These are phyloP conservation scores for Mastomys coucha DNA, from an alignment of 2,113 vertebrate species.

Conservation along the genomic window DNA sequence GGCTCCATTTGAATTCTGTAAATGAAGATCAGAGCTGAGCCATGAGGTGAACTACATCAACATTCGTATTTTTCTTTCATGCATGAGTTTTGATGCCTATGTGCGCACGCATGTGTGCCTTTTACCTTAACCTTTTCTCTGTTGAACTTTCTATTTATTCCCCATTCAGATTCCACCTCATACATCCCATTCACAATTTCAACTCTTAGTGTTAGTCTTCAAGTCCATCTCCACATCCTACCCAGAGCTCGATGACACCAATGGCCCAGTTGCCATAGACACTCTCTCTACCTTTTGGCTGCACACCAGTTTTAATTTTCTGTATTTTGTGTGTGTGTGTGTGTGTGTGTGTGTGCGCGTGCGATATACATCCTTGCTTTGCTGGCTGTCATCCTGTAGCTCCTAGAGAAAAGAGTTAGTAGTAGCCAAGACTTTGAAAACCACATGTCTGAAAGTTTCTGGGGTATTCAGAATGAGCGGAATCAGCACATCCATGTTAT, in stretches of 20 bases:
- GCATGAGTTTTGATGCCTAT: neutral
- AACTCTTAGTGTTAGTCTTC: neutral
- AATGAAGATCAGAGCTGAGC: neutral
- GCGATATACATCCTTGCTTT: constrained; percentile 40
- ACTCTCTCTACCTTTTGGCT: neutral
- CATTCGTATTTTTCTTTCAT: neutral
- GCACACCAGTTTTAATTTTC: neutral
- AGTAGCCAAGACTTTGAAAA: neutral
- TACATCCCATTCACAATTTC: neutral
- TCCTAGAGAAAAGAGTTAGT: constrained; percentile 19
- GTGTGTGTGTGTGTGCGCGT: no score
- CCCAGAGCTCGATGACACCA: neutral
- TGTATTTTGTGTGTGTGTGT: neutral
- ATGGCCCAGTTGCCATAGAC: neutral
- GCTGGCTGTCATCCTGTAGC: neutral
- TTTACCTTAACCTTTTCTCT: neutral
- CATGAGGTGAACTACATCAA: neutral
- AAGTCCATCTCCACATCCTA: neutral
- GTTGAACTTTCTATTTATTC: neutral
- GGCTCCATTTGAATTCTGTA: neutral
- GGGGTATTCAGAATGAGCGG: neutral
- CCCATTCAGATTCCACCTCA: neutral
- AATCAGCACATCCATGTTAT: neutral
- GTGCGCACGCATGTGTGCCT: neutral
- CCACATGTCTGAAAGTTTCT: neutral